phyloP scores from a whole-genome alignment of 2,888 invertebrate genomes.

The Apomyelois bistriatella region DNA sequence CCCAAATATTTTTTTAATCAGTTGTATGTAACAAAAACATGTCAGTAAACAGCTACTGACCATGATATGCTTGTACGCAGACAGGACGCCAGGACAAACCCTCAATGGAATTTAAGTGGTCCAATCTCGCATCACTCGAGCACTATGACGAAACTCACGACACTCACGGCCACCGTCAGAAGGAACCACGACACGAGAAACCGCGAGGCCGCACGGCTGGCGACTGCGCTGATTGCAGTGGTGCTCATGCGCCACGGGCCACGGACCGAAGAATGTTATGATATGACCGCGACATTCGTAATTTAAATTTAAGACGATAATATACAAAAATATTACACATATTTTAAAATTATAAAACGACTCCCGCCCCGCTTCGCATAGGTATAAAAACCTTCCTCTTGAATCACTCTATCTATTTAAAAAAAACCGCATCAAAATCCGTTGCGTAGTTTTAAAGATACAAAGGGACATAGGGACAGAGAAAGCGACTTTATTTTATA shows the following conservation, averaged over 20 bases:
- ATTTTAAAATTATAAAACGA: too few species aligned
- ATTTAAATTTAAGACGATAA: background rate
- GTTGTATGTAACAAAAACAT: background rate
- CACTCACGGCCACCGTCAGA: too few species aligned
- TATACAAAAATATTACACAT: background rate
- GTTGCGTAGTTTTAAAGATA: too few species aligned
- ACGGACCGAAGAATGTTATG: background rate
- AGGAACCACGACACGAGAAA: conserved; percentile 43
- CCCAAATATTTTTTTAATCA: too few species aligned
- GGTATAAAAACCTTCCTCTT: too few species aligned
- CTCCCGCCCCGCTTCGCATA: too few species aligned
- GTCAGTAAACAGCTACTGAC: conserved; percentile 34
- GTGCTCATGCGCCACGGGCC: background rate
- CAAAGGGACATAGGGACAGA: too few species aligned
- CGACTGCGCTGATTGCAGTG: conserved; percentile 41
- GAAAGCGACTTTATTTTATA: too few species aligned
- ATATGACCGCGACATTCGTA: background rate
- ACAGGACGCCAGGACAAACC: conserved; percentile 41
- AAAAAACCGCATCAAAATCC: too few species aligned
- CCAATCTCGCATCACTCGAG: conserved; percentile 56
- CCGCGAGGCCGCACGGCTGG: conserved; percentile 43
- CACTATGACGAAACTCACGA: conserved; percentile 13
- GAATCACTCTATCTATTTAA: too few species aligned
- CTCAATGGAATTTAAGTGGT: conserved; percentile 59
- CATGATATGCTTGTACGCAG: conserved; percentile 43